Evolutionary conservation across 2,888 invertebrate species (phyloP), one percentile per base, ranked within the genome.

Genomic region (Drosophila ochracea): DNA sequence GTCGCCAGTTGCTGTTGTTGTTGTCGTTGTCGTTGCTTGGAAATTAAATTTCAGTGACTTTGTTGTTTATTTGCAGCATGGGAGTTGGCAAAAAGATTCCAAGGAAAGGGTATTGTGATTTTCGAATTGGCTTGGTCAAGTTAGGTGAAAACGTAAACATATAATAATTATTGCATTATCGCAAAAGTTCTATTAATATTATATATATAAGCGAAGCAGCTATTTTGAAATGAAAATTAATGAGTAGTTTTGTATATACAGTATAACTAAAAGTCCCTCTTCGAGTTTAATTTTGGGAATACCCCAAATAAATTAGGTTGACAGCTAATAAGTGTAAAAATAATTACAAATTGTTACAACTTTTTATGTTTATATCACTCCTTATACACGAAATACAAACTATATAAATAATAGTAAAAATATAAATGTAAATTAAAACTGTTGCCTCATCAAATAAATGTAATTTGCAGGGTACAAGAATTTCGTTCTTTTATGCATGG

Each of bases 11-110:
- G 57, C 37, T 41, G 37, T 54, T 10, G 31, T 57, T 62, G 57
- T 33, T 19, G 31, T 57, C 62, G 57, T 33, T 80, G 71, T 68
- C 71, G 82, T 55, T 68, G 73, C 70, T 71, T 79, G 90, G 82
- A 86, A 86, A 86, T 86, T 90, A 86, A 86, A 86, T 86, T 86
- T 86, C 86, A 86, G 87, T 89, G 87, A 89, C 90, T 87, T 87
- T 87, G 89, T 90, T 86, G 86, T 89, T 90, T 86, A 88, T 90
- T 82, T 89, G 84, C 75, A 68, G 63, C 63, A 28, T 31, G 74
- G 70, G 79, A 71, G 54, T 65, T 47, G 60, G 67, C 83, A 76
- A 76, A 68, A 70, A 59, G 68, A 53, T 62, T 54, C 57, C 65
- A 63, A 52, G 30, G 52, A 61, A 79, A 67, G 76, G 84, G 84